Evolutionary conservation across 1,140 invertebrate species (phyloP).

Genomic region (Adelges cooleyi): DNA sequence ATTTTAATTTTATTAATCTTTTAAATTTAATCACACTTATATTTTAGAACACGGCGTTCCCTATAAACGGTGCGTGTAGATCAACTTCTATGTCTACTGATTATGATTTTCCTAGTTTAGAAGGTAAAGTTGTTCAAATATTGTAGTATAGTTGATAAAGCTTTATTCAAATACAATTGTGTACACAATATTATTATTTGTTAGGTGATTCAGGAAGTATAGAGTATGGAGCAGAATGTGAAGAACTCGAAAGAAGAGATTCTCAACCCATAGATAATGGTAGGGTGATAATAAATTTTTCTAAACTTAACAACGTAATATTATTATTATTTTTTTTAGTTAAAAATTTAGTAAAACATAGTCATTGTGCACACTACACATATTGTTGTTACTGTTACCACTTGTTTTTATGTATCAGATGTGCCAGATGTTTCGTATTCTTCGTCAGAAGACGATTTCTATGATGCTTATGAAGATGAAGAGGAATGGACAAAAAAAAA

Average conservation of each 20-base stretch:
- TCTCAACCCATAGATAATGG: constrained; percentile 21
- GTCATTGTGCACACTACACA: background rate
- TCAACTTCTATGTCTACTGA: constrained; percentile 38
- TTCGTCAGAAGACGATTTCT: constrained; percentile 93
- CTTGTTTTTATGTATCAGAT: constrained; percentile 9
- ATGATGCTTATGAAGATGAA: constrained; percentile 72
- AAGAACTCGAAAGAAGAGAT: constrained; percentile 1
- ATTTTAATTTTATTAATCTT: background rate
- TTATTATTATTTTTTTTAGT: background rate
- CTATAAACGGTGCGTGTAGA: constrained; percentile 65
- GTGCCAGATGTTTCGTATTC: constrained; percentile 89
- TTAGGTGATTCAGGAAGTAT: constrained; percentile 6
- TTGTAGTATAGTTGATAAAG: too few relatives aligned
- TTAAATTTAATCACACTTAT: constrained; percentile 18
- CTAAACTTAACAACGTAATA: background rate
- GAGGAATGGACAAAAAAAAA: constrained; percentile 12
- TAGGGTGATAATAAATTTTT: background rate
- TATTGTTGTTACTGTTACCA: background rate
- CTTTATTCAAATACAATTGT: background rate
- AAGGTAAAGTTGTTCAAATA: constrained; percentile 10
- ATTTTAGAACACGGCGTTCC: constrained; percentile 73
- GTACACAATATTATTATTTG: background rate
- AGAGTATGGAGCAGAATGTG: constrained; percentile 23
- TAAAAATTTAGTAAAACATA: background rate
- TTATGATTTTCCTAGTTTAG: constrained; percentile 24